phyloP scores from a whole-genome alignment of 2,113 vertebrate species.

The Corydoras maculifer region DNA sequence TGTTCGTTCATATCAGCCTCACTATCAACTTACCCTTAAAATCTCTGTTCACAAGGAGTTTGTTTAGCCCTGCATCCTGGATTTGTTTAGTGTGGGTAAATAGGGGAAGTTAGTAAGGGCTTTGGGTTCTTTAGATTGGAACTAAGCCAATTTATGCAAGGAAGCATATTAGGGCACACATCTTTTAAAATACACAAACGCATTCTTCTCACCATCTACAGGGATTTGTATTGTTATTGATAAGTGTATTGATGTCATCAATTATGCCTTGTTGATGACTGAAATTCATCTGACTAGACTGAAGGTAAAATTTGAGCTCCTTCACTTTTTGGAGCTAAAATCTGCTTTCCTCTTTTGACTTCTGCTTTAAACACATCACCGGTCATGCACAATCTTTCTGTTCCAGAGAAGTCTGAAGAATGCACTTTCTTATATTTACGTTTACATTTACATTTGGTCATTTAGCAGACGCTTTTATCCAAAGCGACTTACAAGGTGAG shows the following conservation, averaged over 20 bases:
- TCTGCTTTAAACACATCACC: too few relatives aligned
- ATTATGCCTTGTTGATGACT: neutral
- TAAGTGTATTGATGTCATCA: constrained; percentile 1
- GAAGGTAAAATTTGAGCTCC: neutral
- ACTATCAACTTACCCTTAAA: too few relatives aligned
- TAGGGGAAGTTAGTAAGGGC: constrained; percentile 15
- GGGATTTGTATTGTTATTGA: neutral
- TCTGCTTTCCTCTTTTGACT: too few relatives aligned
- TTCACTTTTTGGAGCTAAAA: too few relatives aligned
- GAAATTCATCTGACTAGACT: neutral
- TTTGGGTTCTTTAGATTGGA: constrained; percentile 22
- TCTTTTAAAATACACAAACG: too few relatives aligned
- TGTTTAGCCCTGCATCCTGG: constrained; percentile 12
- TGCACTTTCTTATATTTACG: too few relatives aligned
- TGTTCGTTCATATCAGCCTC: too few relatives aligned
- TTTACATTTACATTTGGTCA: too few relatives aligned
- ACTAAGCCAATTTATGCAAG: constrained; percentile 9
- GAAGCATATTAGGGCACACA: neutral
- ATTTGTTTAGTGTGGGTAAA: neutral
- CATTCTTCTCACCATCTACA: neutral
- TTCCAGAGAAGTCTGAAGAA: too few relatives aligned
- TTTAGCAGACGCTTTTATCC: too few relatives aligned
- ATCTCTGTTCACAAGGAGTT: neutral
- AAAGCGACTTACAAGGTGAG: too few relatives aligned
- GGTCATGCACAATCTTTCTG: too few relatives aligned